Conservation (phyloP, 64 coral and sea anemone genomes). For the Astreopora myriophthalma region DNA sequence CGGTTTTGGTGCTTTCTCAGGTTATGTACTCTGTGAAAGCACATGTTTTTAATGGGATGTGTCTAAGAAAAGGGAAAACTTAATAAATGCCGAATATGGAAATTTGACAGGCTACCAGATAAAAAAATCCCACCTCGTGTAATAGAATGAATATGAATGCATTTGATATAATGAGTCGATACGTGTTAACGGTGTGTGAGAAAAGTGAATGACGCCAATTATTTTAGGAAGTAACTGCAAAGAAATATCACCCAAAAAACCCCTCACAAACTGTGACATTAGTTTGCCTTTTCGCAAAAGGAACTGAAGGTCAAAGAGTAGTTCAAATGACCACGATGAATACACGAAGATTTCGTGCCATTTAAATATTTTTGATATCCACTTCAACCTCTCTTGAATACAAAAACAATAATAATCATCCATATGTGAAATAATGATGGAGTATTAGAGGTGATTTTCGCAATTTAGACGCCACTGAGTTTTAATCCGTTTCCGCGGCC, state of each 20-base stretch:
- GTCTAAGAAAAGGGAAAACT: too few relatives aligned
- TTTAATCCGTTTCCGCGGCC: not conserved
- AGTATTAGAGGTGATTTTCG: not conserved
- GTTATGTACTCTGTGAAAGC: too few relatives aligned
- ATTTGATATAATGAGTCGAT: not conserved
- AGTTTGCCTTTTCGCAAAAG: not conserved
- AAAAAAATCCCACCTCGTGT: too few relatives aligned
- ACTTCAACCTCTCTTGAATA: not conserved
- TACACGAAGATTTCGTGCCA: not conserved
- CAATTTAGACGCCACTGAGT: not conserved
- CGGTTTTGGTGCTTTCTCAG: too few relatives aligned
- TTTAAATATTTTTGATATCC: not conserved
- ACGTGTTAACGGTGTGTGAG: not conserved
- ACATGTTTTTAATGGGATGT: too few relatives aligned
- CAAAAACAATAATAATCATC: not conserved
- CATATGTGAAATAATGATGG: not conserved
- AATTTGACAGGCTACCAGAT: too few relatives aligned
- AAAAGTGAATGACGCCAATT: not conserved
- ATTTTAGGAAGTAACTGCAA: not conserved
- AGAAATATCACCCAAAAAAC: too few relatives aligned
- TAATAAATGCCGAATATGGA: too few relatives aligned
- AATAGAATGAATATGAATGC: not conserved
- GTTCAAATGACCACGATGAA: not conserved
- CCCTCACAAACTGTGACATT: too few relatives aligned
- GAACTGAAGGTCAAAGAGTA: not conserved